Base-by-base conservation (phyloP, 2,113 vertebrate species). In the Pleuronectes platessa region DNA sequence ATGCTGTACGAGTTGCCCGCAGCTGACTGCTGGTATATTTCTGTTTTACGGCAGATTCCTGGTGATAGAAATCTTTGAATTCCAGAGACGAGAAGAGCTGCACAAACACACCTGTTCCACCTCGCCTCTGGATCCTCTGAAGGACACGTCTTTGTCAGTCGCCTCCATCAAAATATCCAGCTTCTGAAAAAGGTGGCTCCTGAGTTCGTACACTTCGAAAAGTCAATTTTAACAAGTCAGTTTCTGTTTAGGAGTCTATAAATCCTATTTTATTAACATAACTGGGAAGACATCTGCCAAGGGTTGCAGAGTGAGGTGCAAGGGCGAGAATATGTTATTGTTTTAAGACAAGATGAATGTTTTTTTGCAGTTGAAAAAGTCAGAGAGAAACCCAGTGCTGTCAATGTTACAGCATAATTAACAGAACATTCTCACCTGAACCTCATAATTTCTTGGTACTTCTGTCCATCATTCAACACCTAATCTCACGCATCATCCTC, bases 401-500 rank as follows among this genome's bases (percentile, higher is more conserved):
- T 37, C 35, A 37, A 37, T 37, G 14, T 49, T 49, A 37, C 35
- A 37, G 35, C 40, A 42, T 42, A 42, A 42, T 54, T 9, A 55
- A 15, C 40, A 18, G 76, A 58, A 69, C 64, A 78, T 70, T 82
- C 62, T 86, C 65, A 80, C 76, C 47, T 51, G 15, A 51, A 68
- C 68, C 54, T 69, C 88, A 51, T 17, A 26, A 79, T 82, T 84
- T 83, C 82, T 79, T 23, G 64, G 71, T 81, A 72, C 81, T 74
- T 81, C 64, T 83, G 59, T 79, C 71, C 61, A 37, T 79, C 83
- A 81, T 84, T 87, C 78, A 86, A 74, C 76, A 88, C 78, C 74
- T 74, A 49, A 65, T 61, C 70, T 83, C 64, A 65, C 79, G 84
- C 74, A 64, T 90, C 86, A 86, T 90, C 72, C 53, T 72, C 71